Evolutionary conservation across 2,113 vertebrate genomes (phyloP), one percentile per base, ranked within the genome.

Genomic region (Psilopsiagon aymara): DNA sequence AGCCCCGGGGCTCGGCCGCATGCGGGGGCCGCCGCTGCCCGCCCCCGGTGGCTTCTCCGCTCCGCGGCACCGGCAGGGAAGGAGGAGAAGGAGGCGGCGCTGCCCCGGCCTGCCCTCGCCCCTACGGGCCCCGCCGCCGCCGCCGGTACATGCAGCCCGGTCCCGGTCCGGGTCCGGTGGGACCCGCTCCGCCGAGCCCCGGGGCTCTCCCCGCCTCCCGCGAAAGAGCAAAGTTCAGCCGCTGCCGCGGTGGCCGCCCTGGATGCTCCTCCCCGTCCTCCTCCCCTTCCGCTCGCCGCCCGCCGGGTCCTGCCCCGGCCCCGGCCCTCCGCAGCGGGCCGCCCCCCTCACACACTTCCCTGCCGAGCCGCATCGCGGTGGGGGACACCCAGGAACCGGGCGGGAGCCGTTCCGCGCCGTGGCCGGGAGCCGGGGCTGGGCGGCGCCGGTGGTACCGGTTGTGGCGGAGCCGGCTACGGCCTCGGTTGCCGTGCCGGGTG

Each of bases 171-270:
- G 74, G 76, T 64, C n/a, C 86, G 86, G 59, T 49, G 86, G 67
- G 85, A 71, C 75, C 85, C 39, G 66, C 75, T 47, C 78, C 78
- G 46, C 88, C 87, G 71, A 63, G 31, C 64, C 64, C 81, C 88
- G 43, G 57, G 66, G 73, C 57, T 78, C 89, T 73, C 57, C 82
- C 74, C 52, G 88, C 88, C 67, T 82, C 78, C 86, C 86, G 86
- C 23, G 69, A 89, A 82, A 82, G 86, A 89, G 86, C 86, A 89
- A 89, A 89, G 86, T 89, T 82, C 86, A 89, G 86, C 86, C 78
- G 86, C 78, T 75, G 86, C 86, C 86, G 86, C 78, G 86, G 86
- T 89, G 86, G 86, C 86, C 77, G 86, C 86, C 87, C 78, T 82
- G 35, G 35, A 37, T 37, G 35, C 35, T 37, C 35, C 35, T 37